Evolutionary conservation across 2,888 invertebrate genomes (phyloP).

Genomic region (Epistrophe eligans): DNA sequence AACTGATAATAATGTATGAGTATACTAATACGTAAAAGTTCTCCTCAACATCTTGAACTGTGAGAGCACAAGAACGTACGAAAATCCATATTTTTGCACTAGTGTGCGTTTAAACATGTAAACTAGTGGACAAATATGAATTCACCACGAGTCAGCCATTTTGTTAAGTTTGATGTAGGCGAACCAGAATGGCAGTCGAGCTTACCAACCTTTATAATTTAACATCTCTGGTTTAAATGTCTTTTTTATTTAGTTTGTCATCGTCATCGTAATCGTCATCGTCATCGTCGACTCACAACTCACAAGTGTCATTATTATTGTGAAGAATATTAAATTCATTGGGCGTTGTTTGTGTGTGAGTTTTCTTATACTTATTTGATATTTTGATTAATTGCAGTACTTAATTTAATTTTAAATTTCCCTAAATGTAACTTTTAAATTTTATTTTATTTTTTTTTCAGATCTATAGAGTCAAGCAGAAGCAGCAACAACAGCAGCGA

Average conservation of each 20-base stretch:
- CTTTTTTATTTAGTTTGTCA: background rate
- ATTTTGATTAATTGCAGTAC: constrained; percentile 58
- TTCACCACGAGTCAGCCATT: too few species aligned
- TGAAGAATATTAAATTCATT: background rate
- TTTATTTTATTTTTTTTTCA: constrained; percentile 12
- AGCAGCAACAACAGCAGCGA: background rate
- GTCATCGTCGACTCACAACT: background rate
- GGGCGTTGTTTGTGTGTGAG: background rate
- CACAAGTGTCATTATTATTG: background rate
- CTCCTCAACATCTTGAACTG: too few species aligned
- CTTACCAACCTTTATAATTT: too few species aligned
- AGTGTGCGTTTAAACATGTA: too few species aligned
- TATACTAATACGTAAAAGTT: too few species aligned
- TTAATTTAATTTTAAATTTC: constrained; percentile 57
- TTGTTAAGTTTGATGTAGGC: too few species aligned
- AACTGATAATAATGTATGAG: too few species aligned
- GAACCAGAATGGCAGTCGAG: too few species aligned
- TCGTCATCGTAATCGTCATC: too few species aligned
- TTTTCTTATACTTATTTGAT: background rate
- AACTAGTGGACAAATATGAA: too few species aligned
- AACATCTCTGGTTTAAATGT: background rate
- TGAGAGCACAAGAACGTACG: too few species aligned
- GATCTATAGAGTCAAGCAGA: constrained; percentile 17
- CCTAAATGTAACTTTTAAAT: constrained; percentile 57
- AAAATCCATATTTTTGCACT: too few species aligned